Conservation (phyloP, 2,113 vertebrate genomes). For the Silurus meridionalis region DNA sequence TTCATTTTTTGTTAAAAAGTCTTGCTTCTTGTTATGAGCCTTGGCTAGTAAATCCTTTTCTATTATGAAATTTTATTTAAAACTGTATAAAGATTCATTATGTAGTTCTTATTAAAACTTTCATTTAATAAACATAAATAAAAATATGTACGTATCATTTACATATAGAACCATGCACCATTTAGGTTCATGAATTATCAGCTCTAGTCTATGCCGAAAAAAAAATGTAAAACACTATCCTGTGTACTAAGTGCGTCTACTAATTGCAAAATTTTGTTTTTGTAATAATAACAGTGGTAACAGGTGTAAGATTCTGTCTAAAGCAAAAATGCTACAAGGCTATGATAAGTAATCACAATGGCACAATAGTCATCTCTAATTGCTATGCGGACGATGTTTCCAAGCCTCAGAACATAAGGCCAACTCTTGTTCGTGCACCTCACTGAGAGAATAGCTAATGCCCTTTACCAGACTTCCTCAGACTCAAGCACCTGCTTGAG, state of each 20-base stretch:
- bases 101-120: not conserved
- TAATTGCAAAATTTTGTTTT: not conserved
- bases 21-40: not conserved
- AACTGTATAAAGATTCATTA: not conserved
- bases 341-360: not conserved
- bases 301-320: constrained; percentile 1
- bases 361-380: constrained; percentile 3
- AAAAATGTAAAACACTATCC: not conserved
- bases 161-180: not conserved
- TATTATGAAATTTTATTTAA: not conserved
- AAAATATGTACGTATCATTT: not conserved
- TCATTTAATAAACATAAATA: not conserved
- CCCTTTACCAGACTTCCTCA: constrained; percentile 18
- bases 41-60: not conserved
- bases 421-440: constrained; percentile 32
- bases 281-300: not conserved
- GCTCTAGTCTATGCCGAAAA: not conserved
- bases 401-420: constrained; percentile 31
- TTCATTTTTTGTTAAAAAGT: no score
- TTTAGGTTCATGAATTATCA: not conserved
- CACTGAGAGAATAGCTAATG: constrained; percentile 44
- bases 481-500: constrained; percentile 24
- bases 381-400: constrained; percentile 16
- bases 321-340: not conserved
- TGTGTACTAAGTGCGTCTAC: not conserved